A percentile compares a stretch with the other conserved stretches of the same genome.
Evolutionary conservation across 2,888 invertebrate species (phyloP).

Genomic region (Pomacea canaliculata): DNA sequence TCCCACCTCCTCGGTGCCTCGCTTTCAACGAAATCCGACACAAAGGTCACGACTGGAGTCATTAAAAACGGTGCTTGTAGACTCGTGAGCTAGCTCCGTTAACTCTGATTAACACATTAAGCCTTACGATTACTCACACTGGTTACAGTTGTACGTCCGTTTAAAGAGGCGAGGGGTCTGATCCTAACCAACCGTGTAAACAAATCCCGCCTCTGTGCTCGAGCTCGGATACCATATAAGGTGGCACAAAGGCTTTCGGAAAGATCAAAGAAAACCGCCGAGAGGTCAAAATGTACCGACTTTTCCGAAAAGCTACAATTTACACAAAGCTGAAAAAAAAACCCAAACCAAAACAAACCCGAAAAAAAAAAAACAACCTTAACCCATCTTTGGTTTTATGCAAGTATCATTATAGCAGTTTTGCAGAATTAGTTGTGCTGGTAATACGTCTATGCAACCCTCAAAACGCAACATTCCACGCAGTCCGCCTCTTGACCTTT

Average conservation of each 20-base stretch:
- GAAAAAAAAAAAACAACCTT: too few species aligned
- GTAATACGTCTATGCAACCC: constrained; percentile 22
- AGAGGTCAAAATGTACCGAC: constrained; percentile 25
- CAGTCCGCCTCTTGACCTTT: constrained; percentile 47
- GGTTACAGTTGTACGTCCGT: too few species aligned
- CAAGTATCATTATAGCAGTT: constrained; percentile 29
- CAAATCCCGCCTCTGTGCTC: constrained; percentile 44
- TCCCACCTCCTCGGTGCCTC: neutral
- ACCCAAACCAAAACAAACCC: too few species aligned
- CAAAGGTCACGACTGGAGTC: neutral
- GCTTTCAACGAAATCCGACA: neutral
- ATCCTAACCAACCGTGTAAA: constrained; percentile 36
- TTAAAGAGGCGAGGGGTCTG: too few species aligned
- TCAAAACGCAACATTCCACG: constrained; percentile 20
- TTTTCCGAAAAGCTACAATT: constrained; percentile 21
- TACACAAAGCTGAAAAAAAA: constrained; percentile 25
- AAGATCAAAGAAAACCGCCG: constrained; percentile 47
- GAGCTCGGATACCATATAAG: constrained; percentile 48
- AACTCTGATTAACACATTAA: neutral
- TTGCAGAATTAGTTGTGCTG: constrained; percentile 27
- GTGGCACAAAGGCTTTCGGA: constrained; percentile 53
- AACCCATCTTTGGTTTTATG: constrained; percentile 31
- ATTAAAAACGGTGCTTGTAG: neutral
- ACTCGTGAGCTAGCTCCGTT: neutral
- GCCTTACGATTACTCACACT: neutral